Evolutionary conservation across 1,140 invertebrate genomes (phyloP).

Genomic region (Linepithema humile): DNA sequence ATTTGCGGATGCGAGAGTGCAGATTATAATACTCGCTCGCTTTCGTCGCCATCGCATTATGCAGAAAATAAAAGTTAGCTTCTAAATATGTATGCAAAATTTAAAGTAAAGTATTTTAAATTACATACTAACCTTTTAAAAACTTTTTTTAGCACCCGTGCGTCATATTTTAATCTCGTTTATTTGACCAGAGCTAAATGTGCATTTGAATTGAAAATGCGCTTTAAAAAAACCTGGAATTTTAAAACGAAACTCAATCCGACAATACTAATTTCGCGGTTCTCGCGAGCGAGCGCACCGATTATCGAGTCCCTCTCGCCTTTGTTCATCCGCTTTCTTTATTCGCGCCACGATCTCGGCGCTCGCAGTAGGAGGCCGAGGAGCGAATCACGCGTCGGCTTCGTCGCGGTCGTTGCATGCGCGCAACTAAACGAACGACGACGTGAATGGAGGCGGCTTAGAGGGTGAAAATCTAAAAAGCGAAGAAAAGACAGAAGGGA

Average conservation of each 20-base stretch:
- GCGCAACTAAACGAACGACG: slow-evolving; percentile 39
- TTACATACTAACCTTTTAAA: not conserved
- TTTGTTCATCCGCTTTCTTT: slow-evolving; percentile 47
- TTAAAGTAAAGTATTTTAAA: not conserved
- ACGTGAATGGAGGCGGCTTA: not conserved
- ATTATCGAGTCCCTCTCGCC: slow-evolving; percentile 44
- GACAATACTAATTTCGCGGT: slow-evolving; percentile 19
- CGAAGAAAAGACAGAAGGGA: slow-evolving; percentile 3
- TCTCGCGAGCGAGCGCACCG: not conserved
- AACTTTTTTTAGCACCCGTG: not conserved
- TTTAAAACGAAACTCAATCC: not conserved
- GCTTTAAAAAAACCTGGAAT: not conserved
- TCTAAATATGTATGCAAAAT: not conserved
- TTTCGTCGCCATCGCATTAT: not conserved
- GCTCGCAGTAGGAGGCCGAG: slow-evolving; percentile 39
- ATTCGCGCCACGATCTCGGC: slow-evolving; percentile 28
- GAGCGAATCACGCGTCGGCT: slow-evolving; percentile 32
- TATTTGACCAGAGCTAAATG: not conserved
- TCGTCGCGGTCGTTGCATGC: slow-evolving; percentile 14
- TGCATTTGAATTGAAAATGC: not conserved
- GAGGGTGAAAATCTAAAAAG: slow-evolving; percentile 31
- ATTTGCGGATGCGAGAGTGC: not conserved
- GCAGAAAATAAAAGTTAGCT: not conserved
- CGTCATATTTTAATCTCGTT: not conserved
- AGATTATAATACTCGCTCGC: not conserved